Percentiles rank a stretch among this genome's conserved stretches.
phyloP scores from a whole-genome alignment of 92 coral and sea anemone species.

The Phenganax stokvisi region DNA sequence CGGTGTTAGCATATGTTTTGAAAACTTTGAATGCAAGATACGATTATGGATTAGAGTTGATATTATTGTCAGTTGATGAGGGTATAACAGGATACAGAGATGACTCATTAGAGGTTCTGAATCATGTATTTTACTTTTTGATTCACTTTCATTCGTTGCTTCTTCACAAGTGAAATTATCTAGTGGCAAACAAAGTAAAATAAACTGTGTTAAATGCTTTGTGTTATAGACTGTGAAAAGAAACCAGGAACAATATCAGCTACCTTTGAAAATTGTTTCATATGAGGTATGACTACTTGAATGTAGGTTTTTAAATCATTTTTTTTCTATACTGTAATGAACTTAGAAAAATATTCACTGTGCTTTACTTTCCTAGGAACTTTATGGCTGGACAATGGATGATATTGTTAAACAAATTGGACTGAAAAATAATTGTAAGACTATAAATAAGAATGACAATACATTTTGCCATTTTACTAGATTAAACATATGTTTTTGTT shows the following conservation, averaged over 20 bases:
- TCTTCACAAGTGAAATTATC: neutral
- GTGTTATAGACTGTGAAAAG: conserved; percentile 76
- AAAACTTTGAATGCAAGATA: conserved; percentile 77
- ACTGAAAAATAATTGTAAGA: conserved; percentile 87
- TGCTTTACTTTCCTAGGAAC: conserved; percentile 53
- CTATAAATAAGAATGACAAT: neutral
- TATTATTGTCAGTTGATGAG: conserved; percentile 86
- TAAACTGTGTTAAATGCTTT: neutral
- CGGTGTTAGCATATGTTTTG: conserved; percentile 87
- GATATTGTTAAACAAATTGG: conserved; percentile 94
- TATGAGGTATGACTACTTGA: conserved; percentile 60
- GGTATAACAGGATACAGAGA: conserved; percentile 98
- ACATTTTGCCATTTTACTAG: neutral
- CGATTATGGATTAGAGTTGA: conserved; percentile 72
- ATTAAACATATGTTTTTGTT: neutral
- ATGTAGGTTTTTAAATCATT: neutral
- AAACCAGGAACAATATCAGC: conserved; percentile 83
- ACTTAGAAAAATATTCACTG: neutral
- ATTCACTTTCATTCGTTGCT: neutral
- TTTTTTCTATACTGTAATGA: too few species aligned
- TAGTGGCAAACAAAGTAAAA: neutral
- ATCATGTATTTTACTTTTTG: neutral
- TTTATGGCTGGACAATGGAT: conserved; percentile 99
- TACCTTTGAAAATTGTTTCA: conserved; percentile 89
- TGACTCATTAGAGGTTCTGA: conserved; percentile 85